phyloP scores from a whole-genome alignment of 2,888 invertebrate species.

The Dryadula phaetusa region DNA sequence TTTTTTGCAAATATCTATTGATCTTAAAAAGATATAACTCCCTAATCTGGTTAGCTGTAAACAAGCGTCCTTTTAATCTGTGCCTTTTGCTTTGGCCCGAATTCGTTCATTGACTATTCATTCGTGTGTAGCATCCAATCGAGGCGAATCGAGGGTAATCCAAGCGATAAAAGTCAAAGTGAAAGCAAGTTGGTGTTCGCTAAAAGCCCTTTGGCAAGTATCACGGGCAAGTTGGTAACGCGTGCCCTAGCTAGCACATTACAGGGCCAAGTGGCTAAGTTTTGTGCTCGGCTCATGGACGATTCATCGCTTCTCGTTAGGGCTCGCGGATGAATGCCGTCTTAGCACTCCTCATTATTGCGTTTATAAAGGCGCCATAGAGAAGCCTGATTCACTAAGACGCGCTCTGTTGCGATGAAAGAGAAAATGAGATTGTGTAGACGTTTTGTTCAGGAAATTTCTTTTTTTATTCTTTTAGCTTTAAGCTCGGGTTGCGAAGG shows the following conservation, averaged over 20 bases:
- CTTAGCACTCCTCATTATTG: constrained; percentile 83
- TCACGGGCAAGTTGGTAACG: constrained; percentile 43
- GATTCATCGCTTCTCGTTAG: constrained; percentile 82
- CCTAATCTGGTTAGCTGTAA: constrained; percentile 48
- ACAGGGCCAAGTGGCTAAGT: constrained; percentile 71
- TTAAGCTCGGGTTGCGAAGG: constrained; percentile 54
- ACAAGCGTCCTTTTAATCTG: constrained; percentile 54
- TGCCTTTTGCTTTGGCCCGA: constrained; percentile 59
- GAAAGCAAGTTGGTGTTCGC: constrained; percentile 68
- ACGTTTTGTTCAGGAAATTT: constrained; percentile 73
- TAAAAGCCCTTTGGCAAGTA: constrained; percentile 74
- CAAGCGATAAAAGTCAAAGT: constrained; percentile 73
- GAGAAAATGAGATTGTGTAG: constrained; percentile 82
- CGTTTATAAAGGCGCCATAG: constrained; percentile 82
- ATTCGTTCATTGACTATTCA: constrained; percentile 73
- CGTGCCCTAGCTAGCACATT: constrained; percentile 47
- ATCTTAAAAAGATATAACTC: constrained; percentile 2
- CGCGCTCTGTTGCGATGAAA: constrained; percentile 73
- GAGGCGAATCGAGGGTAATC: constrained; percentile 64
- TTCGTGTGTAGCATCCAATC: constrained; percentile 67
- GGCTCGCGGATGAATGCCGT: constrained; percentile 76
- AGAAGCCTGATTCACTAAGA: constrained; percentile 79
- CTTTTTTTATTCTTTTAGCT: constrained; percentile 65
- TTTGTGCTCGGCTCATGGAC: constrained; percentile 77
- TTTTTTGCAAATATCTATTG: neutral